Evolutionary conservation across 2,888 invertebrate species (phyloP).

Genomic region (Xanthia icteritia): DNA sequence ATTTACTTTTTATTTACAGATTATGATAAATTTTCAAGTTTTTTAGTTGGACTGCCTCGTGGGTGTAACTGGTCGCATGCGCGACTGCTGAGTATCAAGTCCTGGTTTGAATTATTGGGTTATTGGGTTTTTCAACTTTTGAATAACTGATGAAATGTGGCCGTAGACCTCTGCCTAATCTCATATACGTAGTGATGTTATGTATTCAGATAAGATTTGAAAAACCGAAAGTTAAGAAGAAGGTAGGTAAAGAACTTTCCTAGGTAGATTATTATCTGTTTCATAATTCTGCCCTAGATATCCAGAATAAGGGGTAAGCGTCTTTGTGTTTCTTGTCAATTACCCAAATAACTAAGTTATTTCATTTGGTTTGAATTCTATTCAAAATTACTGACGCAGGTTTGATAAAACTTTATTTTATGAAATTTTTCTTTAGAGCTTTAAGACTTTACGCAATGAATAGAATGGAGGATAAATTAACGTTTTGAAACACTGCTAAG

Average conservation of each 20-base stretch:
- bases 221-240: neutral
- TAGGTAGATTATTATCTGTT: neutral
- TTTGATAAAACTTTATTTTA: neutral
- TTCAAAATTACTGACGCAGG: neutral
- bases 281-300: neutral
- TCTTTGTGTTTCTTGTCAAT: no score
- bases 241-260: no score
- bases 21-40: neutral
- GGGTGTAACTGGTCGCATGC: neutral
- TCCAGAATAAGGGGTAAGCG: neutral
- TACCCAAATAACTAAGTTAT: neutral
- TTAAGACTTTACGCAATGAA: neutral
- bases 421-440: neutral
- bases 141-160: neutral
- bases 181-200: neutral
- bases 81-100: neutral
- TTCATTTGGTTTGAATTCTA: neutral
- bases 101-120: neutral
- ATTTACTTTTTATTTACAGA: neutral
- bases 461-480: neutral
- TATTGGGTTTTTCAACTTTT: neutral
- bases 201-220: neutral
- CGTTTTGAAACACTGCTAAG: conserved; percentile 1
- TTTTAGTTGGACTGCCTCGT: neutral
- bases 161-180: no score